These are phyloP conservation scores for Lycaon pictus DNA, from an alignment of 2,113 vertebrate species.

Conservation along the genomic window DNA sequence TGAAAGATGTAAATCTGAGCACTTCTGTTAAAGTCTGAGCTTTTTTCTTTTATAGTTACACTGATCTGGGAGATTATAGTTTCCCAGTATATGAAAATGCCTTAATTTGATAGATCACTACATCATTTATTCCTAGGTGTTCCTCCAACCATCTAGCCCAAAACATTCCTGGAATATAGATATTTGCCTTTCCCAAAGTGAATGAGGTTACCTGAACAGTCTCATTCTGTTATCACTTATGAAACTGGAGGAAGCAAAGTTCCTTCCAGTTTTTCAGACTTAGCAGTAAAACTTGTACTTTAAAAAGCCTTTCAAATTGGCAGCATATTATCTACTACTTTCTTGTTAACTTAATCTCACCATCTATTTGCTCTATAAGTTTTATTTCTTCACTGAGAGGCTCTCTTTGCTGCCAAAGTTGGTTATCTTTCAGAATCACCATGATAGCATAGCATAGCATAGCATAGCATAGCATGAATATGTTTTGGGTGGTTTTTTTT, in stretches of 20 bases:
- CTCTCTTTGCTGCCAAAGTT: not conserved
- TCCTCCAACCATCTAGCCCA: not conserved
- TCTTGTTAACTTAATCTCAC: slow-evolving; percentile 45
- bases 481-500: not conserved
- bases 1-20: not conserved
- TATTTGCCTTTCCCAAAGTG: not conserved
- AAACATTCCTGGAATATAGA: not conserved
- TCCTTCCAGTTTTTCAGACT: slow-evolving; percentile 40
- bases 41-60: not conserved
- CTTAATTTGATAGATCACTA: not conserved
- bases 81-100: not conserved
- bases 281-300: slow-evolving; percentile 41
- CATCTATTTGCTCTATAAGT: not conserved
- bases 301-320: slow-evolving; percentile 61
- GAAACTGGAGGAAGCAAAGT: not conserved
- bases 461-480: not conserved
- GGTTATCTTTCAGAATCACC: not conserved
- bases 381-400: not conserved
- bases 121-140: not conserved
- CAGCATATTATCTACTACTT: slow-evolving; percentile 41
- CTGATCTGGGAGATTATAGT: not conserved
- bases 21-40: not conserved
- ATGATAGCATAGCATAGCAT: not conserved
- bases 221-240: not conserved
- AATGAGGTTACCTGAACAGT: not conserved